Evolutionary conservation across 2,113 vertebrate genomes (phyloP).

Genomic region (Lasiurus cinereus): DNA sequence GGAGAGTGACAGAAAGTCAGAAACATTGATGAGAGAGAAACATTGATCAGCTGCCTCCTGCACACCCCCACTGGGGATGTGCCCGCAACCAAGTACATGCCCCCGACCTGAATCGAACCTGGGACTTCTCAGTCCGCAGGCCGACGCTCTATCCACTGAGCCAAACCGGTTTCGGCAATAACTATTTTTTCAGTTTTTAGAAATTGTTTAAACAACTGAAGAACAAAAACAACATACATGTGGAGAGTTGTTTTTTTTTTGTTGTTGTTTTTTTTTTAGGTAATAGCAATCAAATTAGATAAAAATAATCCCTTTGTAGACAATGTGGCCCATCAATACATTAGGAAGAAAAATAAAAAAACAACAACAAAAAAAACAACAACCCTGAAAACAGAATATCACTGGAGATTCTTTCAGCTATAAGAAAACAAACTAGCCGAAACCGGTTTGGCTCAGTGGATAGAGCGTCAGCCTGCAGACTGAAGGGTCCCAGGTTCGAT

Average conservation of each 20-base stretch:
- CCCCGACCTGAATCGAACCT: too few species aligned
- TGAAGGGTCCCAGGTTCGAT: too few species aligned
- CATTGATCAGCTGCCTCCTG: too few species aligned
- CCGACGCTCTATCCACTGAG: too few species aligned
- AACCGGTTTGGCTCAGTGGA: too few species aligned
- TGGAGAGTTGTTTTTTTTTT: not conserved
- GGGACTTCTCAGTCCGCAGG: too few species aligned
- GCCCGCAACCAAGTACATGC: too few species aligned
- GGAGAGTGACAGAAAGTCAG: too few species aligned
- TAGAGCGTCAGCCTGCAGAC: too few species aligned
- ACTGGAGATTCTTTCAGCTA: not conserved
- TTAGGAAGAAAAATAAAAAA: not conserved
- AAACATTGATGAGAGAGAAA: too few species aligned
- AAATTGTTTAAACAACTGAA: constrained; percentile 39
- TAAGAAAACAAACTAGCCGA: not conserved
- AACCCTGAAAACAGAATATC: not conserved
- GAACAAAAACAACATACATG: not conserved
- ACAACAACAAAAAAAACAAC: too few species aligned
- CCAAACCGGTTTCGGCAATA: not conserved
- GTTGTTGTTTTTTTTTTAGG: constrained; percentile 53
- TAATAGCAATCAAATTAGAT: constrained; percentile 19
- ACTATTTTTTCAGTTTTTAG: constrained; percentile 8
- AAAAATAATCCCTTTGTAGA: not conserved
- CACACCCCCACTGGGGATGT: too few species aligned
- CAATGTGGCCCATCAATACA: not conserved